Base-by-base conservation (phyloP, 2,888 invertebrate species). In the Tenthredo livida region DNA sequence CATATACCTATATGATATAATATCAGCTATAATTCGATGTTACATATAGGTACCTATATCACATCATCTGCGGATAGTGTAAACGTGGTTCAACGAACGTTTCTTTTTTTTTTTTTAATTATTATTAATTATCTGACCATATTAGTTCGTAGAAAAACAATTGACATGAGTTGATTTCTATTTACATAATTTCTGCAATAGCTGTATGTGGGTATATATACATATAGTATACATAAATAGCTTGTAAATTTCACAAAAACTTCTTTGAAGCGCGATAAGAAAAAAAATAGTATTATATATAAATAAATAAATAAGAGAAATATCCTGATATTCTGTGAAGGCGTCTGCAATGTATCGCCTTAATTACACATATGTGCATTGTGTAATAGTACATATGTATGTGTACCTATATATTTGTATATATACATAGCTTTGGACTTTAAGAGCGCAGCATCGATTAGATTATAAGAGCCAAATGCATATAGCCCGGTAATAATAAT, bases 401-500 rank as follows among this genome's bases (percentile, higher is more conserved):
- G 25, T 29, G 2, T n/a, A 29, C 29, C 1, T 29, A 29, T 29
- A 2, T 29, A 29, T 29, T 29, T 29, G 2, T 61, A 25, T 61
- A 33, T 17, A 25, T 61, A 33, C 6, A 33, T 17, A 33, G 29
- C 29, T 33, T 17, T 33, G 17, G 67, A 67, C 25, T 15, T 29
- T 33, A 25, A 17, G 33, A 29, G 67, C 33, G 5, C 33, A 33
- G 72, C 72, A 73, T 73, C 72, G 72, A 73, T 73, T 73, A 40
- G 40, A 43, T 73, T 73, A 43, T 73, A 43, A 43, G n/a, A 40
- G 43, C 7, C 15, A 21, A 43, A 73, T 43, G 72, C 43, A 73
- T 21, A 73, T 21, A 12, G 2, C 17, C 15, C n/a, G 37, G n/a
- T 37, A 21, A 37, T 21, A 43, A 40, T 21, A 73, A 43, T 33